Evolutionary conservation across 2,888 invertebrate genomes (phyloP).

Genomic region (Acrobasis suavella): DNA sequence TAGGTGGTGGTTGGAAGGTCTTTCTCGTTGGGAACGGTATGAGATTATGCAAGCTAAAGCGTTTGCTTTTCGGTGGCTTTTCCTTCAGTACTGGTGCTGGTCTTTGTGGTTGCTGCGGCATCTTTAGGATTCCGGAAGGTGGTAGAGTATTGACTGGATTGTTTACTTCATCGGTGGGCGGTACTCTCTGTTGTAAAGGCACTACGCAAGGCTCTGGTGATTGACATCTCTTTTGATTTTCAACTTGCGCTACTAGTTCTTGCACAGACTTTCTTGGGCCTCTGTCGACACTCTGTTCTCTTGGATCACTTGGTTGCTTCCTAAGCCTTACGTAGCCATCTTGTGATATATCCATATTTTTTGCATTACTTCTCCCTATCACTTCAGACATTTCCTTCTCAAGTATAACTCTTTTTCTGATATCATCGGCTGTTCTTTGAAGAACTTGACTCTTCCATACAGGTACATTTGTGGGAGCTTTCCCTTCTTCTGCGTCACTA

Average conservation of each 20-base stretch:
- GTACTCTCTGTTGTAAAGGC: slow-evolving; percentile 56
- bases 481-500: slow-evolving; percentile 55
- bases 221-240: slow-evolving; percentile 71
- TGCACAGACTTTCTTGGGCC: slow-evolving; percentile 82
- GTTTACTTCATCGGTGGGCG: slow-evolving; percentile 57
- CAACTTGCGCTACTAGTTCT: slow-evolving; percentile 84
- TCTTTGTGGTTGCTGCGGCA: slow-evolving; percentile 73
- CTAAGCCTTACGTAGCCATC: slow-evolving; percentile 77
- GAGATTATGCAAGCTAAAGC: slow-evolving; percentile 76
- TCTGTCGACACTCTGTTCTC: slow-evolving; percentile 52
- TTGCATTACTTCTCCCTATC: slow-evolving; percentile 51
- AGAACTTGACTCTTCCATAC: slow-evolving; percentile 75
- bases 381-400: slow-evolving; percentile 71
- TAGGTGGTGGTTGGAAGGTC: slow-evolving; percentile 71
- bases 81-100: slow-evolving; percentile 75
- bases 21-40: slow-evolving; percentile 80
- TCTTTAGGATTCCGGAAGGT: slow-evolving; percentile 60
- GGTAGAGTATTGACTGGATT: slow-evolving; percentile 46
- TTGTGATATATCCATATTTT: slow-evolving; percentile 72
- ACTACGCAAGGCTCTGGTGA: slow-evolving; percentile 60
- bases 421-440: slow-evolving; percentile 74
- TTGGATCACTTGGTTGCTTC: slow-evolving; percentile 57
- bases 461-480: slow-evolving; percentile 43
- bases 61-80: slow-evolving; percentile 74
- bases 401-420: slow-evolving; percentile 63